phyloP scores from a whole-genome alignment of 2,888 invertebrate genomes.

The Catocala fraxini region DNA sequence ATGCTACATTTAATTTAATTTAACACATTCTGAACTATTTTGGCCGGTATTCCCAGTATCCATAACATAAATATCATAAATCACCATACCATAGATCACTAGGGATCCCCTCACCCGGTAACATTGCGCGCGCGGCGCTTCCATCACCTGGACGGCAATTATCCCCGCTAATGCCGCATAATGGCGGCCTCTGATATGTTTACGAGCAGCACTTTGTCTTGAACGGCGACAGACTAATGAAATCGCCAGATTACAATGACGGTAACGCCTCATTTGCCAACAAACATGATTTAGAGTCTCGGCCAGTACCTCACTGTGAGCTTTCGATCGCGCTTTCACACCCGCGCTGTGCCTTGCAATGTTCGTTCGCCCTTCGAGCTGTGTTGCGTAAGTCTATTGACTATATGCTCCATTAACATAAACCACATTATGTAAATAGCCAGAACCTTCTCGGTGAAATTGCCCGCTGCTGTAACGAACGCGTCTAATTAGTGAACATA shows the following conservation, averaged over 20 bases:
- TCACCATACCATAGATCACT: constrained; percentile 39
- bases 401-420: constrained; percentile 9
- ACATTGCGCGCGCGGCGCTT: constrained; percentile 30
- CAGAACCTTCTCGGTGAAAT: constrained; percentile 12
- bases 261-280: constrained; percentile 45
- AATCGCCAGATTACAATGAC: constrained; percentile 63
- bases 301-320: constrained; percentile 41
- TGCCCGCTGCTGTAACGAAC: not conserved
- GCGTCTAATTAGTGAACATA: too few species aligned
- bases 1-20: too few species aligned
- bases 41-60: constrained; percentile 29
- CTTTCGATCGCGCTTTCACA: constrained; percentile 45
- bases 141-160: constrained; percentile 56
- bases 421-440: constrained; percentile 34
- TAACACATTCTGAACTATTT: not conserved
- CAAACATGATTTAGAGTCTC: constrained; percentile 40
- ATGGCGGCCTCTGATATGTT: constrained; percentile 65
- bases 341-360: constrained; percentile 19
- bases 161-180: constrained; percentile 63
- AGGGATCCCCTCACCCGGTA: constrained; percentile 21
- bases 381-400: constrained; percentile 11
- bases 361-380: constrained; percentile 22
- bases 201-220: constrained; percentile 57
- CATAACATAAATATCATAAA: not conserved
- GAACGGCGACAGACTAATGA: constrained; percentile 56